Percentiles rank a stretch among this genome's conserved stretches.
phyloP scores from a whole-genome alignment of 2,888 invertebrate species.

The Dryadula phaetusa region DNA sequence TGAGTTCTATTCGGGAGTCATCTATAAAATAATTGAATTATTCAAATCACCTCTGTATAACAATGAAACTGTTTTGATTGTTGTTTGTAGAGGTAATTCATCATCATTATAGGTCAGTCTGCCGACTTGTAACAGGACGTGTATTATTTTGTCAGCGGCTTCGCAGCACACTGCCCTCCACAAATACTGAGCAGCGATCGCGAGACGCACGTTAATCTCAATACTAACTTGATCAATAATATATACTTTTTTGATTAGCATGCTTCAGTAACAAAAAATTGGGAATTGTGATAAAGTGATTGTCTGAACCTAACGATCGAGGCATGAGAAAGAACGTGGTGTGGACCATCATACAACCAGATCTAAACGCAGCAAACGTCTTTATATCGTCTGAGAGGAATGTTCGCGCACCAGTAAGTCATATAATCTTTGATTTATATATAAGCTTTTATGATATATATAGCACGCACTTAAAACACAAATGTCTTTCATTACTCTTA shows the following conservation, averaged over 20 bases:
- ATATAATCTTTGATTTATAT: conserved; percentile 1
- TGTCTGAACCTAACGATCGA: conserved; percentile 10
- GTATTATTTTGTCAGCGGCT: conserved; percentile 66
- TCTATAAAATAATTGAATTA: conserved; percentile 27
- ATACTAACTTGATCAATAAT: conserved; percentile 21
- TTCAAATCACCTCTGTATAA: conserved; percentile 18
- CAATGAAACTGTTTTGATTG: conserved; percentile 39
- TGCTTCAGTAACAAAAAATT: background rate
- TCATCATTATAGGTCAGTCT: conserved; percentile 49
- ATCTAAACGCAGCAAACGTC: background rate
- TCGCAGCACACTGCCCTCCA: conserved; percentile 57
- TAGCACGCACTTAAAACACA: conserved; percentile 10
- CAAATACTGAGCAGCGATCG: conserved; percentile 51
- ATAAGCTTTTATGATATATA: background rate
- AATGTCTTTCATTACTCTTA: background rate
- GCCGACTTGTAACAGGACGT: conserved; percentile 62
- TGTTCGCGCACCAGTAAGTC: conserved; percentile 39
- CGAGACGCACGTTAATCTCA: conserved; percentile 50
- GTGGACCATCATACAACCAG: conserved; percentile 11
- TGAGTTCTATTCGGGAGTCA: background rate
- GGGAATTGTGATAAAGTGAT: conserved; percentile 33
- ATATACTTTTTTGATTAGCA: conserved; percentile 4
- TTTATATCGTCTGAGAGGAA: conserved; percentile 31
- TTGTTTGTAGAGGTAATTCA: conserved; percentile 43
- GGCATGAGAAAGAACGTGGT: conserved; percentile 39